These are phyloP conservation scores for Halisarca cf. caerulea DNA, from an alignment of 37 sponge, comb jelly and placozoan genomes.

Conservation along the genomic window DNA sequence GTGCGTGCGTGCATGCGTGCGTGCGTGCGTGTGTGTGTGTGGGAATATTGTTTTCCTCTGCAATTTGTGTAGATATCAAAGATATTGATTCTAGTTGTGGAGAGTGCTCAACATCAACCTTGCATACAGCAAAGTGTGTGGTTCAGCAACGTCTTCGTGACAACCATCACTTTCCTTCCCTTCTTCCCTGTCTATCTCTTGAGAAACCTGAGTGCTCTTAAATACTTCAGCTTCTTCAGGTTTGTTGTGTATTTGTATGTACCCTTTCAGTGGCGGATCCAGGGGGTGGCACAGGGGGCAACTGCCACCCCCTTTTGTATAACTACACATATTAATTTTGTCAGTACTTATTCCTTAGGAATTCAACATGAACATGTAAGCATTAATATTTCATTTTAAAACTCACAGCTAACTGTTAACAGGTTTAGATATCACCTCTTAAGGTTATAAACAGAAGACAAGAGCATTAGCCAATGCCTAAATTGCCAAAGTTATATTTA, in stretches of 20 bases:
- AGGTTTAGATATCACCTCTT: too few species aligned
- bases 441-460: too few species aligned
- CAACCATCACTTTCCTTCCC: conserved; percentile 71
- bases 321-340: too few species aligned
- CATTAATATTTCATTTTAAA: too few species aligned
- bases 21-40: background rate
- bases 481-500: too few species aligned
- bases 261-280: too few species aligned
- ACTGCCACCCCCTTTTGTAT: too few species aligned
- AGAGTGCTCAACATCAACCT: background rate
- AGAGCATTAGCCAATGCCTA: too few species aligned
- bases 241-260: conserved; percentile 18
- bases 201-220: conserved; percentile 57
- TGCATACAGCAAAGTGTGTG: conserved; percentile 20
- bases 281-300: too few species aligned
- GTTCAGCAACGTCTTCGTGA: conserved; percentile 54
- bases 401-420: too few species aligned
- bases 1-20: background rate
- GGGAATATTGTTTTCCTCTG: background rate
- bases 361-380: too few species aligned
- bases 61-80: conserved; percentile 18
- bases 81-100: conserved; percentile 38
- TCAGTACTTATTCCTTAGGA: too few species aligned
- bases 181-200: conserved; percentile 74
- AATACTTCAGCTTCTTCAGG: conserved; percentile 66